These are phyloP conservation scores for Liasis olivaceus DNA, from an alignment of 2,797 vertebrate species.

Conservation along the genomic window DNA sequence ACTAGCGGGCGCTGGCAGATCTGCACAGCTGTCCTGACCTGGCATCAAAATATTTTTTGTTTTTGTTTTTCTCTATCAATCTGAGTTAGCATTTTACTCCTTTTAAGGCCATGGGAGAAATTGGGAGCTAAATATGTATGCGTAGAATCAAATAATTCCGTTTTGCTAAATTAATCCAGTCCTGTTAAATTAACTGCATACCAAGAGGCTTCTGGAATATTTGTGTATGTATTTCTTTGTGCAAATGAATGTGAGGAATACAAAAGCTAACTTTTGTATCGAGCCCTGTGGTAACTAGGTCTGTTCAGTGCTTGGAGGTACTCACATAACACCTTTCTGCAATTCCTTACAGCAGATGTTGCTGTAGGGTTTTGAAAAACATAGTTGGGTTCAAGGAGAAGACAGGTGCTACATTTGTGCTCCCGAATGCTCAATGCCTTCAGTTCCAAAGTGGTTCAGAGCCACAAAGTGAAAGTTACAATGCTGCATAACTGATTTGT, in stretches of 20 bases:
- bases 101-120: neutral
- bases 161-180: neutral
- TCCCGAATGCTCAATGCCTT: neutral
- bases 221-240: neutral
- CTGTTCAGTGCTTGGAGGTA: neutral
- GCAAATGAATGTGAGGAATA: neutral
- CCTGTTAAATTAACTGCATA: neutral
- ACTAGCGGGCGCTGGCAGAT: constrained; percentile 59
- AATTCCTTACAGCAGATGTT: neutral
- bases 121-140: neutral
- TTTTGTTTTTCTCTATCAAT: constrained; percentile 17
- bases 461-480: neutral
- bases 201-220: neutral
- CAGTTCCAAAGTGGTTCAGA: neutral
- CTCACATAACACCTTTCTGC: neutral
- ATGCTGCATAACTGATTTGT: neutral
- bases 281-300: neutral
- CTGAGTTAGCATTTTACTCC: constrained; percentile 36
- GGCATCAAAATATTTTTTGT: constrained; percentile 55
- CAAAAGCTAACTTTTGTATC: neutral
- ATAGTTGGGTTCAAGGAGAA: neutral
- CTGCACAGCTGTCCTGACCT: constrained; percentile 50
- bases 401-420: neutral
- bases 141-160: neutral
- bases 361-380: neutral